phyloP scores from a whole-genome alignment of 2,888 invertebrate species.

The Cylloceria caligata region DNA sequence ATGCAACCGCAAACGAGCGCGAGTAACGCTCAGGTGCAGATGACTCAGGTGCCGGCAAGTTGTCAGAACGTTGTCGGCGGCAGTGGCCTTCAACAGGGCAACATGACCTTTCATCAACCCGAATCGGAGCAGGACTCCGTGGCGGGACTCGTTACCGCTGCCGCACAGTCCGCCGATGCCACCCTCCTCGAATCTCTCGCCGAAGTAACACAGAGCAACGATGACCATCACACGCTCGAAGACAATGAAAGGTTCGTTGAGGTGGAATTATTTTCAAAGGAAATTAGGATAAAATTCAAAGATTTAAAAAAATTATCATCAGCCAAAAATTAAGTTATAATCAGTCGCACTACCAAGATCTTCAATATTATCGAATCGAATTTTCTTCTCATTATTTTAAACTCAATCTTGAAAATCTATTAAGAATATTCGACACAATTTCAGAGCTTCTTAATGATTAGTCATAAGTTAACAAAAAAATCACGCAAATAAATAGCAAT shows the following conservation, averaged over 20 bases:
- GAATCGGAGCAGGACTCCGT: conserved; percentile 76
- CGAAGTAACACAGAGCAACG: conserved; percentile 83
- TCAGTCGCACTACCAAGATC: too few relatives aligned
- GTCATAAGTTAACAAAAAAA: too few relatives aligned
- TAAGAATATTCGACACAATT: not conserved
- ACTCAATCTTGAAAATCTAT: not conserved
- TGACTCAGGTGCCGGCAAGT: conserved; percentile 77
- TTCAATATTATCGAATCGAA: too few relatives aligned
- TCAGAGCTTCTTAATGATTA: too few relatives aligned
- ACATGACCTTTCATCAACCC: conserved; percentile 72
- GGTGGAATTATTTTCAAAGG: not conserved
- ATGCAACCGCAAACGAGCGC: conserved; percentile 86
- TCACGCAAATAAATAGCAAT: too few relatives aligned
- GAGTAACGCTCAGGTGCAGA: conserved; percentile 75
- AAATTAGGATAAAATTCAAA: not conserved
- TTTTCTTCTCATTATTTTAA: not conserved
- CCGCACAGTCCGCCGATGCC: conserved; percentile 77
- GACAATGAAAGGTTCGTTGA: conserved; percentile 85
- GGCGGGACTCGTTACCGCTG: conserved; percentile 79
- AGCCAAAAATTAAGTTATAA: too few relatives aligned
- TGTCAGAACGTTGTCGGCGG: conserved; percentile 76
- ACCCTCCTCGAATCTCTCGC: conserved; percentile 83
- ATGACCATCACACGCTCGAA: conserved; percentile 83
- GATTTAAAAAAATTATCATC: too few relatives aligned
- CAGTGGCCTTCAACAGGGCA: conserved; percentile 62